These are phyloP conservation scores for Acrocyrtus sp. DNA, from an alignment of 2,888 invertebrate genomes.

Conservation along the genomic window DNA sequence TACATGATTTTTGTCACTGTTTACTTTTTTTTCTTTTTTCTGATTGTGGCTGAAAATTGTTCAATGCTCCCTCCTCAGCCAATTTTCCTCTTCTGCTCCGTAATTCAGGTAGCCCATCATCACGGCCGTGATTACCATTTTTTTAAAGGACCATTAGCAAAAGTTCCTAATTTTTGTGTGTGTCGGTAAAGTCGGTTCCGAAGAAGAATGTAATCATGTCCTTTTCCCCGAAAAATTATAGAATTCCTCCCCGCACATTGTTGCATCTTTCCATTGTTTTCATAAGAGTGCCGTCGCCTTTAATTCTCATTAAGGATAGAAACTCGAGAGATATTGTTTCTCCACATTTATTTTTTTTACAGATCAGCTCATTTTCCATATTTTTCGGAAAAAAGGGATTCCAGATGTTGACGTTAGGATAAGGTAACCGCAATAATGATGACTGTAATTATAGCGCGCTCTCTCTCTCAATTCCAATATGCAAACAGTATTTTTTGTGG, in stretches of 20 bases:
- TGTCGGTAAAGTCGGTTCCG: conserved; percentile 1
- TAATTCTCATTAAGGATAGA: not conserved
- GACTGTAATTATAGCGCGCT: conserved; percentile 31
- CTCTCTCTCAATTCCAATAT: not conserved
- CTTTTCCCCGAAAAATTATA: no score
- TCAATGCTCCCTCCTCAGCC: not conserved
- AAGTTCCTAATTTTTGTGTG: not conserved
- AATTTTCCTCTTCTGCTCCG: not conserved
- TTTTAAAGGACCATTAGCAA: conserved; percentile 7
- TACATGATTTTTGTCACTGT: conserved; percentile 45
- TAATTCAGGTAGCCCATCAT: conserved; percentile 42
- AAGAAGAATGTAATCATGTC: no score
- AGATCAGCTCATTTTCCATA: not conserved
- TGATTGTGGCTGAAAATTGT: not conserved
- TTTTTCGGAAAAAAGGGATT: conserved; percentile 8
- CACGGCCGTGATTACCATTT: conserved; percentile 10
- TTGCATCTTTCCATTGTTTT: no score
- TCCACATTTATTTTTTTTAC: conserved; percentile 18
- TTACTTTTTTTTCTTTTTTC: conserved; percentile 14
- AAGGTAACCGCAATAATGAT: conserved; percentile 44
- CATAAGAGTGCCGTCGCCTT: not conserved
- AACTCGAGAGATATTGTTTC: not conserved
- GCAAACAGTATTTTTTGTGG: conserved; percentile 3
- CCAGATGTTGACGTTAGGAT: conserved; percentile 41
- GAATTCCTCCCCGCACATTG: no score